A percentile compares a stretch with the other conserved stretches of the same genome.
phyloP scores from a whole-genome alignment of 2,888 invertebrate genomes.

The Trachelus tabidus region DNA sequence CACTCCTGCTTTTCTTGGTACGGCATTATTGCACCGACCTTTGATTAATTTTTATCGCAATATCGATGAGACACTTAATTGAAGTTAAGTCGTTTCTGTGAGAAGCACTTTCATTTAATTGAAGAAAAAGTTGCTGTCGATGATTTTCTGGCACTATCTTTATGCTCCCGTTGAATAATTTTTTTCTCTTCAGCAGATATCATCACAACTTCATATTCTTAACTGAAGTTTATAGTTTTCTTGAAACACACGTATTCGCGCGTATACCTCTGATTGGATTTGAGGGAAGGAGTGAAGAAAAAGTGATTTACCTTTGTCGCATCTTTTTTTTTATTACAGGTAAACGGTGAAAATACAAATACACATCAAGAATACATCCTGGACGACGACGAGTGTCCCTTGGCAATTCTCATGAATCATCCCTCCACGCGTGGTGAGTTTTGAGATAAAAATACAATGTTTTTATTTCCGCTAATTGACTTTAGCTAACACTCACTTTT shows the following conservation, averaged over 20 bases:
- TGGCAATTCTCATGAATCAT: slow-evolving; percentile 93
- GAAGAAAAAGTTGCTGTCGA: not conserved
- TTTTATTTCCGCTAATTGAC: not conserved
- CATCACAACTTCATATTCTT: not conserved
- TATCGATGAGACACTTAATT: not conserved
- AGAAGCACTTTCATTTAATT: not conserved
- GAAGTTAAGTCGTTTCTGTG: not conserved
- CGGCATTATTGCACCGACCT: not conserved
- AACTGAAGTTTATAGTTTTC: not conserved
- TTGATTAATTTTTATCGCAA: not conserved
- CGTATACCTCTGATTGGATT: not conserved
- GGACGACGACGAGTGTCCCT: slow-evolving; percentile 97
- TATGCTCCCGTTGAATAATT: not conserved
- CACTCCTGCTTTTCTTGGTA: not conserved
- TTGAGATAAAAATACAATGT: not conserved
- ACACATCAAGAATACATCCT: slow-evolving; percentile 90
- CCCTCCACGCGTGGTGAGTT: slow-evolving; percentile 86
- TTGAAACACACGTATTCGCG: not conserved
- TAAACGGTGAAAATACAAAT: slow-evolving; percentile 68
- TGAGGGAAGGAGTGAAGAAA: not conserved
- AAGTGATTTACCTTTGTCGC: not conserved
- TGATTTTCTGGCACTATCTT: not conserved
- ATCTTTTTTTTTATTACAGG: slow-evolving; percentile 47
- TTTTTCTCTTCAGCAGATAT: not conserved
- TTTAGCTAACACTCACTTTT: not conserved